Evolutionary conservation across 2,888 invertebrate genomes (phyloP).

Genomic region (Cetonia aurata): DNA sequence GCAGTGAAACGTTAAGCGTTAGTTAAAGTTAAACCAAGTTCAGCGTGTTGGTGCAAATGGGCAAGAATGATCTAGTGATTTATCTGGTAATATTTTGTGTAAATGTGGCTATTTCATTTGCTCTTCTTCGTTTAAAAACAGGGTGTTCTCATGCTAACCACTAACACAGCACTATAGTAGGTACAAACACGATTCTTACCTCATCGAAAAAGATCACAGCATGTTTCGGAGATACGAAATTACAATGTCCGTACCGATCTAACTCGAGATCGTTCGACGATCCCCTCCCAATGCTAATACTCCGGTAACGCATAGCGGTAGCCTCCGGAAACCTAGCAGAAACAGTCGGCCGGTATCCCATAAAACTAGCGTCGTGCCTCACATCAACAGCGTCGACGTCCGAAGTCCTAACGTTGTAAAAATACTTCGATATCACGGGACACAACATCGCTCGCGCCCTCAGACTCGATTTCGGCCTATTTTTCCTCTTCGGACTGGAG

Average conservation of each 20-base stretch:
- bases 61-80: no score
- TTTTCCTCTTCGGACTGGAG: slow-evolving; percentile 61
- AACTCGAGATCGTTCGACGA: slow-evolving; percentile 73
- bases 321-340: slow-evolving; percentile 65
- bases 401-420: slow-evolving; percentile 60
- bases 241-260: slow-evolving; percentile 76
- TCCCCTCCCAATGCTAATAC: slow-evolving; percentile 79
- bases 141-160: no score
- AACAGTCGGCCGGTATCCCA: slow-evolving; percentile 64
- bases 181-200: slow-evolving; percentile 66
- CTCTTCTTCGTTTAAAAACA: no score
- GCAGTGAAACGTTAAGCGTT: no score
- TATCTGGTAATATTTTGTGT: no score
- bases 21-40: no score
- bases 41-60: no score
- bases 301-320: slow-evolving; percentile 76
- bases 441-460: slow-evolving; percentile 76
- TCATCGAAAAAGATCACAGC: slow-evolving; percentile 89
- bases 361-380: slow-evolving; percentile 64
- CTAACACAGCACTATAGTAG: no score
- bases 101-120: no score
- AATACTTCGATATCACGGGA: slow-evolving; percentile 71
- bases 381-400: slow-evolving; percentile 64
- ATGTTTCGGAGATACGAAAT: slow-evolving; percentile 79
- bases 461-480: slow-evolving; percentile 59